Evolutionary conservation across 2,113 vertebrate genomes (phyloP).

Genomic region (Salvelinus sp.): DNA sequence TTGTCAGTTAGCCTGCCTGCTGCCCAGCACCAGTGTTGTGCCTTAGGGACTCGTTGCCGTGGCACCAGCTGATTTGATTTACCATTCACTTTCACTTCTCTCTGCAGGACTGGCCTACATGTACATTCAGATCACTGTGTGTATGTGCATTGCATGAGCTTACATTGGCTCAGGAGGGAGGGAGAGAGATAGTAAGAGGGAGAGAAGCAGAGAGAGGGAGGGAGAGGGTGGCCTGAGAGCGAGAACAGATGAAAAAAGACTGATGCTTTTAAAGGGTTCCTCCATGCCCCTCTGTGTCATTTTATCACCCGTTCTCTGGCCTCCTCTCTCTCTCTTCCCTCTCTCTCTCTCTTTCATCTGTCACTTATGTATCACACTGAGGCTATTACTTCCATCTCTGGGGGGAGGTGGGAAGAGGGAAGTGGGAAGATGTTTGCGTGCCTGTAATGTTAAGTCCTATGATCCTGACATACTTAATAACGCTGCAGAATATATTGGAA

Average conservation of each 20-base stretch:
- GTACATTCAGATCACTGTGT: slow-evolving; percentile 56
- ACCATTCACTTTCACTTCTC: slow-evolving; percentile 63
- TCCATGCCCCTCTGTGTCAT: slow-evolving; percentile 11
- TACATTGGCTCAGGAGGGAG: not conserved
- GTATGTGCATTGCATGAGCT: not conserved
- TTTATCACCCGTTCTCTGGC: not conserved
- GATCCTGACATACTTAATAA: no score
- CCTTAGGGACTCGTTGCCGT: slow-evolving; percentile 37
- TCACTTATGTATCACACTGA: not conserved
- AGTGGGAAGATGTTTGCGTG: no score
- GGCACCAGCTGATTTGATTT: slow-evolving; percentile 63
- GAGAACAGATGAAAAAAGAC: slow-evolving; percentile 17
- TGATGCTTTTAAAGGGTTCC: slow-evolving; percentile 26
- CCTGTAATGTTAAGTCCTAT: no score
- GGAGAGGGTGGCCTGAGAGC: not conserved
- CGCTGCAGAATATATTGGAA: no score
- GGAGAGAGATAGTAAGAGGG: slow-evolving; percentile 21
- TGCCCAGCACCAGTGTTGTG: slow-evolving; percentile 32
- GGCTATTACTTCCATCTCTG: not conserved
- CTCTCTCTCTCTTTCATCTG: not conserved
- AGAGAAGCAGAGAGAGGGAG: slow-evolving; percentile 22
- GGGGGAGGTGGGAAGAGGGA: no score
- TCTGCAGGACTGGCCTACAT: slow-evolving; percentile 61
- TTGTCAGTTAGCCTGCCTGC: not conserved
- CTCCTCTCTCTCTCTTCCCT: not conserved